phyloP scores from a whole-genome alignment of 2,888 invertebrate genomes.

The Neuroscelio doddi region DNA sequence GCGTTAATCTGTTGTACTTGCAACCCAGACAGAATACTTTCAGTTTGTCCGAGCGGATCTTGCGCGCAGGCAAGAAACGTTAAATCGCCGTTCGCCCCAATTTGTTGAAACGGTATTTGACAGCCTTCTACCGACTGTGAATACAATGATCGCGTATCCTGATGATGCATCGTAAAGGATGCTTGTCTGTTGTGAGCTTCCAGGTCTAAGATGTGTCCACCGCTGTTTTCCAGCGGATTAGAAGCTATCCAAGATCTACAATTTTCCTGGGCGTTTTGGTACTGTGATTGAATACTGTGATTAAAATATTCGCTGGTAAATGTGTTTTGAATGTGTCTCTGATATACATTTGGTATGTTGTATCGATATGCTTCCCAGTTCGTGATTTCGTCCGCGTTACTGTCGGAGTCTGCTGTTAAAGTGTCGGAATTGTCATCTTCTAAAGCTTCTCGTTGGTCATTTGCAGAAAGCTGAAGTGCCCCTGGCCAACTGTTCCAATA shows the following conservation, averaged over 20 bases:
- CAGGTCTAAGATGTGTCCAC: neutral
- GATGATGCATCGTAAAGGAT: conserved; percentile 11
- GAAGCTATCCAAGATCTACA: conserved; percentile 60
- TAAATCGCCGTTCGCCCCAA: neutral
- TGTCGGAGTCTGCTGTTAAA: conserved; percentile 65
- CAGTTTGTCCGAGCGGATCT: conserved; percentile 12
- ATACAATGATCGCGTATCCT: conserved; percentile 5
- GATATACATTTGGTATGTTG: conserved; percentile 41
- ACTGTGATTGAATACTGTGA: conserved; percentile 48
- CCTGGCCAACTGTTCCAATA: conserved; percentile 48
- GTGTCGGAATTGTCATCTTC: conserved; percentile 66
- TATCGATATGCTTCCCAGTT: conserved; percentile 40
- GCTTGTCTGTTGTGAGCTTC: conserved; percentile 10
- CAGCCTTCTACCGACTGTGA: neutral
- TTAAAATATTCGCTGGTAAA: conserved; percentile 14
- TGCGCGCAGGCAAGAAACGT: conserved; percentile 9
- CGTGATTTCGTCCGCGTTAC: conserved; percentile 55
- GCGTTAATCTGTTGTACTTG: conserved; percentile 22
- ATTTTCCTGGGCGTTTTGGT: conserved; percentile 51
- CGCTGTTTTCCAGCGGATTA: conserved; percentile 22
- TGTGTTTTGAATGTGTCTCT: conserved; percentile 41
- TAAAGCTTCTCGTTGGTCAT: conserved; percentile 48
- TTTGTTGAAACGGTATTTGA: conserved; percentile 13
- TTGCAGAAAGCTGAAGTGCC: conserved; percentile 46
- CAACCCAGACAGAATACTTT: conserved; percentile 20